Percentiles rank a stretch among this genome's conserved stretches.
Evolutionary conservation across 30 jellyfish, hydroid and myxozoan species (phyloP).

Genomic region (Nemopilema nomurai): DNA sequence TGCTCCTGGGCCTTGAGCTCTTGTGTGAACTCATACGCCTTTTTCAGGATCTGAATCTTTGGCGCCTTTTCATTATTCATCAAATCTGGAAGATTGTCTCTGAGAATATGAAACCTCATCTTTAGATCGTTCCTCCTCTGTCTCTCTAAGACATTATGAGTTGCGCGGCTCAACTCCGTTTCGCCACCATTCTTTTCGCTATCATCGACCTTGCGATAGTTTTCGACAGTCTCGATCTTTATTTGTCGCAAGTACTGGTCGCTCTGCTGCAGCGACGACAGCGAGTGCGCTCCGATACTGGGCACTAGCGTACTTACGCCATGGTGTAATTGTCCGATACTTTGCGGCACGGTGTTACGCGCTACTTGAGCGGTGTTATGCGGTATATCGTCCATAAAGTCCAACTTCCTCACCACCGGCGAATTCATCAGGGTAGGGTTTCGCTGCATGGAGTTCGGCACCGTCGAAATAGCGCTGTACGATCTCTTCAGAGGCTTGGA

Average conservation of each 20-base stretch:
- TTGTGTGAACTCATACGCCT: constrained; percentile 73
- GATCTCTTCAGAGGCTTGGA: constrained; percentile 70
- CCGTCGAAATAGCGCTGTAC: constrained; percentile 50
- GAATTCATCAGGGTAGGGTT: constrained; percentile 26
- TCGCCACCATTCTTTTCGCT: constrained; percentile 51
- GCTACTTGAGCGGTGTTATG: constrained; percentile 14
- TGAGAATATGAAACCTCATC: constrained; percentile 80
- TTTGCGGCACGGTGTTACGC: constrained; percentile 38
- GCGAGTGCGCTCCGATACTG: constrained; percentile 8
- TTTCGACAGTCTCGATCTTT: constrained; percentile 29
- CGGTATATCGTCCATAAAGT: constrained; percentile 33
- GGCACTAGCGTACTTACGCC: constrained; percentile 16
- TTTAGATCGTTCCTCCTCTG: constrained; percentile 95
- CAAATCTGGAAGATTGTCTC: constrained; percentile 92
- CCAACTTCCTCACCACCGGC: constrained; percentile 54
- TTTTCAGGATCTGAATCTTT: constrained; percentile 86
- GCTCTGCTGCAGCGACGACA: constrained; percentile 57
- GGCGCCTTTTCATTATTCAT: constrained; percentile 92
- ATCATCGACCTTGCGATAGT: constrained; percentile 36
- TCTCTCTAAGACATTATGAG: constrained; percentile 94
- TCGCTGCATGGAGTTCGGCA: constrained; percentile 25
- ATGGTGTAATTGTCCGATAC: constrained; percentile 25
- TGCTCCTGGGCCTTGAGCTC: constrained; percentile 91
- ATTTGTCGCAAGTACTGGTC: constrained; percentile 65
- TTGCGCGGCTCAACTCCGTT: constrained; percentile 77